Evolutionary conservation across 1,140 invertebrate species (phyloP), one percentile per base, ranked within the genome.

Genomic region (Caerostris extrusa): DNA sequence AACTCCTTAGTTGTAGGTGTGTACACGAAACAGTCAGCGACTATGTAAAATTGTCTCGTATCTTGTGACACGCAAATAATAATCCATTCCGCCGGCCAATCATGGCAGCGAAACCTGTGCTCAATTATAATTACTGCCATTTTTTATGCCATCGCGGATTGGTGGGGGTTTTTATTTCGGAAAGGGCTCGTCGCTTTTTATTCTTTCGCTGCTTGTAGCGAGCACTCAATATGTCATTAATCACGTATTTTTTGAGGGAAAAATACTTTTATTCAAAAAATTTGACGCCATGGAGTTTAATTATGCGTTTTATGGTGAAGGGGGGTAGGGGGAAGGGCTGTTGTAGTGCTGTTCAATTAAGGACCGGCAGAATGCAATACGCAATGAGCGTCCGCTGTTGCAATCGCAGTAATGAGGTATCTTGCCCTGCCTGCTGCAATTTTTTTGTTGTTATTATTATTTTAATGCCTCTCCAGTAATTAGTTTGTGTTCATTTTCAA

Each of bases 171-270:
- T 90, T 90, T 90, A 67, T 71, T 90, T 50, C 71, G 71, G 34
- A 10, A 50, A 10, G 10, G 34, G 34, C 34, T 34, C 34, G 34
- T 6, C 50, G n/a, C 14, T 89, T 67, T 89, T 89, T 89, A 55
- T 57, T 50, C 87, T 53, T 89, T 57, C 57, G n/a, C 34, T 60
- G n/a, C 61, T 90, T 90, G 14, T 71, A 50, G 12, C n/a, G 58
- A 69, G 61, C 91, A 93, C 81, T 93, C 91, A 93, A 93, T 93
- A 34, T 92, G 91, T 86, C 91, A 93, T 93, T 93, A 93, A 93
- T 93, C 91, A 93, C 55, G 82, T 58, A 93, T 93, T 93, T 93
- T 93, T 93, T 14, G 91, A 71, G 55, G 58, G 81, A 87, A 93
- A 93, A 86, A 91, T 83, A 56, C 53, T 64, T 83, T 92, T 92